A percentile compares a stretch with the other conserved stretches of the same genome.
phyloP scores from a whole-genome alignment of 2,113 vertebrate species.

The Pygathrix nemaeus region DNA sequence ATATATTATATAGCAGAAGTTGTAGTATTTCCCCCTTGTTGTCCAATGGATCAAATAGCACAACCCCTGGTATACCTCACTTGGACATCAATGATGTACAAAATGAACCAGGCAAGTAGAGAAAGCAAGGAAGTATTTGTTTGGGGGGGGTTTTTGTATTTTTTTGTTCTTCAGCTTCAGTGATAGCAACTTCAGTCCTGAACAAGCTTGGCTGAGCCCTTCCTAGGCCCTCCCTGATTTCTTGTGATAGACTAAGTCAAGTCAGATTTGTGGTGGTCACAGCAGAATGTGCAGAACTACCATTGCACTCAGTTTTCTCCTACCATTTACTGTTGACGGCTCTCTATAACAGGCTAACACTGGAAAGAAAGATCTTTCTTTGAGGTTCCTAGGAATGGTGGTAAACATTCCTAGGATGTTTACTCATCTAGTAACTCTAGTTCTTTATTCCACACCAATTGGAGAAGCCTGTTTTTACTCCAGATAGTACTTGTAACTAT shows the following conservation, averaged over 20 bases:
- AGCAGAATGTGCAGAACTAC: background rate
- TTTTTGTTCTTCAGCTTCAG: background rate
- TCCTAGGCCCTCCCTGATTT: constrained; percentile 23
- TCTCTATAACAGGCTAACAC: background rate
- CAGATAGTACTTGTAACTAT: background rate
- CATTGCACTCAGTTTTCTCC: background rate
- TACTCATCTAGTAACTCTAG: background rate
- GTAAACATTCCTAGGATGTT: background rate
- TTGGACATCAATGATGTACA: background rate
- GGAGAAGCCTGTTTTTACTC: constrained; percentile 2
- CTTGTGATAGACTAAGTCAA: background rate
- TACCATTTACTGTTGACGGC: background rate
- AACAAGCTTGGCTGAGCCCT: background rate
- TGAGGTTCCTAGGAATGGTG: background rate
- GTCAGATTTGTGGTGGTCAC: background rate
- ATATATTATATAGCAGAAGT: constrained; percentile 21
- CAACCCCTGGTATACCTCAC: background rate
- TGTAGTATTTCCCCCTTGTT: constrained; percentile 34
- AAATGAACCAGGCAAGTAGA: background rate
- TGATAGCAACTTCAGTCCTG: background rate
- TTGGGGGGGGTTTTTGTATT: background rate
- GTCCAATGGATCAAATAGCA: background rate
- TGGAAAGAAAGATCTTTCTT: background rate
- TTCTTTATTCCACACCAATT: constrained; percentile 1
- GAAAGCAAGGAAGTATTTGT: background rate